phyloP scores from a whole-genome alignment of 2,888 invertebrate species.

The Ommatoiulus sabulosus region DNA sequence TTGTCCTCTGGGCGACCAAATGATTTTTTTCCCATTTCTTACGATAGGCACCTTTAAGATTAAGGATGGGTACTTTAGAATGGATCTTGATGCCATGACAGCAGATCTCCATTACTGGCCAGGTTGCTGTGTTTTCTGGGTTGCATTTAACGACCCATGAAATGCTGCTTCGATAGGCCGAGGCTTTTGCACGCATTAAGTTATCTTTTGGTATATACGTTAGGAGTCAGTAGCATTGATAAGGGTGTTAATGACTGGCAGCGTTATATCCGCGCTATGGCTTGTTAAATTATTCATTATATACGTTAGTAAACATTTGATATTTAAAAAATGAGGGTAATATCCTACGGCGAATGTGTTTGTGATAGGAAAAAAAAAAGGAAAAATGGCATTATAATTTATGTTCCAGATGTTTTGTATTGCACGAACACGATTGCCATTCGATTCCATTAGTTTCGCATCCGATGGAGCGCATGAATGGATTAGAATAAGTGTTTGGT shows the following conservation, averaged over 20 bases:
- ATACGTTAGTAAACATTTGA: constrained; percentile 28
- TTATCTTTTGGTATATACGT: constrained; percentile 25
- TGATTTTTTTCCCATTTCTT: neutral
- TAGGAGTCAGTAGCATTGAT: constrained; percentile 23
- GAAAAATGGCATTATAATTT: constrained; percentile 40
- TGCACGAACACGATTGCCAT: constrained; percentile 49
- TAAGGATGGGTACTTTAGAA: neutral
- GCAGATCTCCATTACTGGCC: neutral
- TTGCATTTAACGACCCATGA: constrained; percentile 22
- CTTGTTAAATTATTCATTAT: constrained; percentile 41
- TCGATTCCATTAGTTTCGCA: constrained; percentile 47
- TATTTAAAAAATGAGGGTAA: constrained; percentile 39
- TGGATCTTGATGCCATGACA: neutral
- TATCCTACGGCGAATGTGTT: constrained; percentile 16
- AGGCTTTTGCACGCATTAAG: neutral
- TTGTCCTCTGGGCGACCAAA: neutral
- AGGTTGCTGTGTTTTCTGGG: constrained; percentile 23
- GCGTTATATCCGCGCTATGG: neutral
- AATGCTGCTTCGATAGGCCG: neutral
- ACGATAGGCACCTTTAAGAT: neutral
- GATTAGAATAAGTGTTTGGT: constrained; percentile 47
- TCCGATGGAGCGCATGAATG: constrained; percentile 45
- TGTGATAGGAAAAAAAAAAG: constrained; percentile 5
- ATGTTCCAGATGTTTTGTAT: constrained; percentile 52
- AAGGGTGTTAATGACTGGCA: constrained; percentile 15